phyloP scores from a whole-genome alignment of 2,888 invertebrate genomes.

The Holacanthella duospinosa region DNA sequence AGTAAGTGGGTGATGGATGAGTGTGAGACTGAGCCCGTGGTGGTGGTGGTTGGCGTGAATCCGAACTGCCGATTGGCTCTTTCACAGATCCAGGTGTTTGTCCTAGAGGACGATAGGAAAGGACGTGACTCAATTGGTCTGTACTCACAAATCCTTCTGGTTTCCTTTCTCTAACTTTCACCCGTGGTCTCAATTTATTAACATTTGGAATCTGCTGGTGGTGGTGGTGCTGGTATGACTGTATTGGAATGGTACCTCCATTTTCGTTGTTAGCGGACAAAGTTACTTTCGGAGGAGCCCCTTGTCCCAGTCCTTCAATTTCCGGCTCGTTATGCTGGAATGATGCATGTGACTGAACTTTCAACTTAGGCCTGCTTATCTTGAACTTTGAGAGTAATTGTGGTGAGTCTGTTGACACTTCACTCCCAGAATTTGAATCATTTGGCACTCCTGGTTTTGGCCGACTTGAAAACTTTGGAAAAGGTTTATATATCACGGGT shows the following conservation, averaged over 20 bases:
- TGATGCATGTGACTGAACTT: not conserved
- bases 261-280: not conserved
- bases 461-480: slow-evolving; percentile 23
- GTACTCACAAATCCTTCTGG: slow-evolving; percentile 17
- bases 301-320: slow-evolving; percentile 19
- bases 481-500: slow-evolving; percentile 29
- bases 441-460: not conserved
- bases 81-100: slow-evolving; percentile 7
- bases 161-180: slow-evolving; percentile 12
- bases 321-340: slow-evolving; percentile 16
- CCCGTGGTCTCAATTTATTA: not conserved
- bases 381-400: slow-evolving; percentile 6
- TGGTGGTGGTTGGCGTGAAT: not conserved
- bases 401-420: slow-evolving; percentile 8
- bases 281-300: slow-evolving; percentile 10
- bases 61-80: not conserved
- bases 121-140: slow-evolving; percentile 17
- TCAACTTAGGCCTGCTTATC: slow-evolving; percentile 2
- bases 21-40: slow-evolving; percentile 1
- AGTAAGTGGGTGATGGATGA: slow-evolving; percentile 6
- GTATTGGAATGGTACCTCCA: not conserved
- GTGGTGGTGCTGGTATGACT: not conserved
- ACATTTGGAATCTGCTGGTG: not conserved
- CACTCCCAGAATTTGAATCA: slow-evolving; percentile 9
- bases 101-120: not conserved